phyloP scores from a whole-genome alignment of 2,888 invertebrate species.

The Eupeodes luniger region DNA sequence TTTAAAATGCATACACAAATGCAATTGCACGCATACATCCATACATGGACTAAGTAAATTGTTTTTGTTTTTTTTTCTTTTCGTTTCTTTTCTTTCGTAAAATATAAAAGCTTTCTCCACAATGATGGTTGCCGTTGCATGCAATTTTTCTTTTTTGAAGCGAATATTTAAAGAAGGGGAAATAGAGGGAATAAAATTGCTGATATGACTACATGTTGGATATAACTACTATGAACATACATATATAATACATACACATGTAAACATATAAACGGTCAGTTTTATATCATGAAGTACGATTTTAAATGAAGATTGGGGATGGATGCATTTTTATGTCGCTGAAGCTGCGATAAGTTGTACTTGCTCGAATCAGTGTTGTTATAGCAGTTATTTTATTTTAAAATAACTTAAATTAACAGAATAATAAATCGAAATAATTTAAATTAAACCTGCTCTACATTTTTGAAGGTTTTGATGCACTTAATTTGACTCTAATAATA shows the following conservation, averaged over 20 bases:
- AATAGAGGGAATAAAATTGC: slow-evolving; percentile 41
- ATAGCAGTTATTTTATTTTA: neutral
- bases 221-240: too few relatives aligned
- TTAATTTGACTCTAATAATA: too few relatives aligned
- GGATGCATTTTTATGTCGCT: slow-evolving; percentile 27
- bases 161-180: slow-evolving; percentile 15
- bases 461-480: too few relatives aligned
- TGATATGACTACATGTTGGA: neutral
- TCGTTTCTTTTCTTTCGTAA: neutral
- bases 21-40: neutral
- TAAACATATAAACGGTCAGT: too few relatives aligned
- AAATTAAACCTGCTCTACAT: too few relatives aligned
- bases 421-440: too few relatives aligned
- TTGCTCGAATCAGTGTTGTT: slow-evolving; percentile 4
- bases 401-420: neutral
- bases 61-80: neutral
- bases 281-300: neutral
- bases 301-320: neutral
- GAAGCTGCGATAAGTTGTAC: slow-evolving; percentile 4
- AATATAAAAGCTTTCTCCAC: slow-evolving; percentile 4
- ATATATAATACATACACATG: neutral
- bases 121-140: neutral
- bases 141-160: slow-evolving; percentile 4
- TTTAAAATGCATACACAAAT: neutral
- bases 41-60: neutral